These are phyloP conservation scores for Simalia tracyae DNA, from an alignment of 2,797 vertebrate genomes.

Conservation along the genomic window DNA sequence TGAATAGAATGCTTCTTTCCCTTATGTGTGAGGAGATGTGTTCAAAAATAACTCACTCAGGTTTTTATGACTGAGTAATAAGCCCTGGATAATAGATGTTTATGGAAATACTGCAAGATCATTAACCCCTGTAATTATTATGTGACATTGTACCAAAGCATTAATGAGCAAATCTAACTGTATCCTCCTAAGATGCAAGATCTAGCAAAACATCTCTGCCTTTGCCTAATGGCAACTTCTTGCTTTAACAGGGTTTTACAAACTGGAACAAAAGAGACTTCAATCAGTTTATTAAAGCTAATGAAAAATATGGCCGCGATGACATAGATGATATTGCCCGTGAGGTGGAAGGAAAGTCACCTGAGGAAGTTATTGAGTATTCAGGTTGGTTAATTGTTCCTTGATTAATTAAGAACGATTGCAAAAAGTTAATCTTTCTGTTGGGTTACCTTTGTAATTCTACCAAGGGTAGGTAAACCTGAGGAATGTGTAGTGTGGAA, in stretches of 20 bases:
- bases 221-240: slow-evolving; percentile 7
- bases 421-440: neutral
- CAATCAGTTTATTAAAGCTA: slow-evolving; percentile 89
- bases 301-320: slow-evolving; percentile 87
- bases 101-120: slow-evolving; percentile 40
- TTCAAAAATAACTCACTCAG: slow-evolving; percentile 19
- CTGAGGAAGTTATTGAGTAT: slow-evolving; percentile 87
- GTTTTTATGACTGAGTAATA: slow-evolving; percentile 45
- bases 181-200: neutral
- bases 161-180: slow-evolving; percentile 17
- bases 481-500: neutral
- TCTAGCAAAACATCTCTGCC: slow-evolving; percentile 27
- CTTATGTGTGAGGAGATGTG: neutral
- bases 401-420: neutral
- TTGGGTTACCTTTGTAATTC: slow-evolving; percentile 26
- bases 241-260: slow-evolving; percentile 80
- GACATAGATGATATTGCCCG: slow-evolving; percentile 87
- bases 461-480: neutral
- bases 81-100: slow-evolving; percentile 31
- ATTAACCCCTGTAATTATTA: slow-evolving; percentile 27
- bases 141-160: slow-evolving; percentile 27
- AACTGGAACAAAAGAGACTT: slow-evolving; percentile 90
- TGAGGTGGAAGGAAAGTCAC: slow-evolving; percentile 86
- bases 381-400: slow-evolving; percentile 74
- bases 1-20: neutral